Evolutionary conservation across 30 jellyfish, hydroid and myxozoan genomes (phyloP).

Genomic region (Aurelia sp.): DNA sequence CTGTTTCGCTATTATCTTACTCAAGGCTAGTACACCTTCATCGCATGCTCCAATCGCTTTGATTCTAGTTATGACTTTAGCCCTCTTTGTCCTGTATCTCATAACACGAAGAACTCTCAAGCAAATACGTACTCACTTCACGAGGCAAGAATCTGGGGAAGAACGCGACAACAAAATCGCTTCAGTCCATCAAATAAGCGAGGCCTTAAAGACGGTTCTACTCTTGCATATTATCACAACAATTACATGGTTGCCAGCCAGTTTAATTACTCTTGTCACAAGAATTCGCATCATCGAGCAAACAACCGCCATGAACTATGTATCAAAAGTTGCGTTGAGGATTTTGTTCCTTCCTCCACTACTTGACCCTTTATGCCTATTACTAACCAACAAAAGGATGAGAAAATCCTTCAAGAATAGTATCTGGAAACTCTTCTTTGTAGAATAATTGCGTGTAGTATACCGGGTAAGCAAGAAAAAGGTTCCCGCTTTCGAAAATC

Average conservation of each 20-base stretch:
- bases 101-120: not conserved
- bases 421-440: too few species aligned
- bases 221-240: not conserved
- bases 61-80: not conserved
- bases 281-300: conserved; percentile 1
- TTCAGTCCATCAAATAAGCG: not conserved
- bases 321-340: not conserved
- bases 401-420: not conserved
- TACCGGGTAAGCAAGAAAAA: too few species aligned
- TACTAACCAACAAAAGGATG: not conserved
- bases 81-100: not conserved
- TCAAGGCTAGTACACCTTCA: not conserved
- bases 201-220: not conserved
- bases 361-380: conserved; percentile 16
- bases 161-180: not conserved
- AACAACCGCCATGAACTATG: conserved; percentile 12
- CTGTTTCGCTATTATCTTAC: not conserved
- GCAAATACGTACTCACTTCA: not conserved
- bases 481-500: too few species aligned
- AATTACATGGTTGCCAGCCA: conserved; percentile 39
- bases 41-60: not conserved
- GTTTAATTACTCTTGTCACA: not conserved
- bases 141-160: not conserved
- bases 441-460: too few species aligned
- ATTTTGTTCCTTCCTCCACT: conserved; percentile 17